Evolutionary conservation across 2,113 vertebrate species (phyloP), one percentile per base, ranked within the genome.

Genomic region (Saguinus midas): DNA sequence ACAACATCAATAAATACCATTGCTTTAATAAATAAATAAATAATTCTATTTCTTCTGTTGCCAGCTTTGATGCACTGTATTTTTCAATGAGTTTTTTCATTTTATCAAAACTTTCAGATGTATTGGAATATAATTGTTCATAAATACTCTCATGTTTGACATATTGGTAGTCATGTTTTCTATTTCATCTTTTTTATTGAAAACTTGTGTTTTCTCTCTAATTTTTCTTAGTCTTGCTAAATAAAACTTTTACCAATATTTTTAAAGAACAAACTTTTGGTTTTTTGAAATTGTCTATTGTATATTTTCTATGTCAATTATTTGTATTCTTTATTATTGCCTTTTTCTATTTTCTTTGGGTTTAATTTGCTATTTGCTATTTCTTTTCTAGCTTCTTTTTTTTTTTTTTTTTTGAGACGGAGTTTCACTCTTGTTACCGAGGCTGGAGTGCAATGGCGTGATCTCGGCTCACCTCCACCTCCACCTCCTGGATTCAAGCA

Each of bases 261-360:
- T 95, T 95, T 86, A 81, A 85, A 66, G 80, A 80, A 73, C 20
- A 70, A 48, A 43, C 37, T 93, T 90, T 73, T 90, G 73, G 45
- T 25, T 75, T 90, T 93, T 86, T 88, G 72, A 79, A 61, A 88
- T 94, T 93, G 55, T 85, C 45, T 93, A 8, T 68, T 90, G 4
- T 73, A 50, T 40, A 29, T 81, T 87, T 94, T 52, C 50, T 88
- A 23, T 8, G n/a, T 76, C 12, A 78, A 83, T 90, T 20, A 48
- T 35, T 68, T 92, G 45, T 81, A n/a, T 8, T 58, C 35, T 82
- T 81, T 89, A 57, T 89, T 92, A 72, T 68, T 75, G 27, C 35
- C n/a, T 86, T 73, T 84, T 81, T 80, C 55, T 79, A 12, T 48
- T 88, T 92, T 45, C n/a, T 94, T 96, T 90, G 66, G 25, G 8